Evolutionary conservation across 1,140 invertebrate species (phyloP), one percentile per base, ranked within the genome.

Genomic region (Drosophila bipectinata): DNA sequence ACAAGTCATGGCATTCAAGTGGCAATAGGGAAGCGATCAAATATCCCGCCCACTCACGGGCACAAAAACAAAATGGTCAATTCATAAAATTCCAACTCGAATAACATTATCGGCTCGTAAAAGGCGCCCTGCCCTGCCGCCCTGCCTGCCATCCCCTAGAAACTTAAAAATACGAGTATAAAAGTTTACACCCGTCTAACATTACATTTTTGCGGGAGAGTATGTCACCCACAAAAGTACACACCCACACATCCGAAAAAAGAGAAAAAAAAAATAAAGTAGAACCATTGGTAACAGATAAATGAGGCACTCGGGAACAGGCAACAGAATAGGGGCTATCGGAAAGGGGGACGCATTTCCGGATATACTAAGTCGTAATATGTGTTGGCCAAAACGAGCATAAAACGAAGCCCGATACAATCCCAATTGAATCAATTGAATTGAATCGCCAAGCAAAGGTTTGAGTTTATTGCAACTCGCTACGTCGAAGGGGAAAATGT

Each of bases 391-490:
- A 75, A 71, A 82, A 82, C 77, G 79, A 77, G 77, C 79, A 82
- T 82, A 83, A 82, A 69, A 69, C 66, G 66, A 66, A 79, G 77
- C 63, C 63, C 82, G 82, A 85, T 85, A 85, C 82, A 85, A 85
- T 87, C 82, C 82, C 82, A 15, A 85, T 85, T 85, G 82, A 85
- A 87, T 85, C 82, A 85, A 85, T 85, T 85, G 82, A 85, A 85
- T 85, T 74, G 82, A 85, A 85, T 87, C 82, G 77, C 69, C 77
- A 75, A 81, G 58, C 78, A 82, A 78, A 76, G 75, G 45, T 56
- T 48, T 68, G 63, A 39, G 48, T 79, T 62, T 69, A 55, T 64
- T 53, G 34, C 34, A 37, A 37, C 34, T 37, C 3, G 59, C 59
- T 48, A 32, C 18, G 57, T 21, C 21, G 14, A 62, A 15, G 4